Evolutionary conservation across 2,113 vertebrate genomes (phyloP), one percentile per base, ranked within the genome.

Genomic region (Aramus guarauna): DNA sequence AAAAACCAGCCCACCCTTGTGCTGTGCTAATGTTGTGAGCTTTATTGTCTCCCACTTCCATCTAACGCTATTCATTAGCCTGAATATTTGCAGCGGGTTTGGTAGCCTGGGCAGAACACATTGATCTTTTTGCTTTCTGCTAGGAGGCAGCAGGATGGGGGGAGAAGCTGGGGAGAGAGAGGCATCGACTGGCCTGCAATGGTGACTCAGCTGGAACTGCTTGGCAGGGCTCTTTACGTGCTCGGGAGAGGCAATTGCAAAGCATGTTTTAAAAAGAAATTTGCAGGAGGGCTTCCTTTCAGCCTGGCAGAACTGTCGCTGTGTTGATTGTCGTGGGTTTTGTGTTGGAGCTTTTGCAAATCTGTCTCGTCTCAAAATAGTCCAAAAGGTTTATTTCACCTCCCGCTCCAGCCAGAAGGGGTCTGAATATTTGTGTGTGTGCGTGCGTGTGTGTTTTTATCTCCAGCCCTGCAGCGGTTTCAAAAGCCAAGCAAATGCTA

Each of bases 261-360:
- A 80, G 36, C 43, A 26, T 9, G 14, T 66, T 95, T 95, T 45
- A 21, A 89, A 94, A 72, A 68, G 85, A 71, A 75, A 92, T 77
- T 91, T 93, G 77, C 85, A 43, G 96, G 88, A 83, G 92, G 78
- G 87, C 75, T 93, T 64, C 88, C 85, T 94, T 95, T 93, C 92
- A 94, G 90, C 67, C 87, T 15, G 71, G 56, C 73, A 85, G 85
- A 92, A 34, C 80, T 68, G 72, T 66, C 9, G 41, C 92, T 82
- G 48, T 56, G 90, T 83, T 96, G 78, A 60, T 94, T 81, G 83
- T 84, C 1, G 4, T 60, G 48, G 85, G 90, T 16, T 94, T 95
- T 75, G 84, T 72, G 60, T 27, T 43, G 29, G 37, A 84, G 92
- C 90, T 92, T 89, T 96, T 90, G 94, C 91, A 92, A 94, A 95